These are phyloP conservation scores for Felis chaus DNA, from an alignment of 2,113 vertebrate genomes.

Conservation along the genomic window DNA sequence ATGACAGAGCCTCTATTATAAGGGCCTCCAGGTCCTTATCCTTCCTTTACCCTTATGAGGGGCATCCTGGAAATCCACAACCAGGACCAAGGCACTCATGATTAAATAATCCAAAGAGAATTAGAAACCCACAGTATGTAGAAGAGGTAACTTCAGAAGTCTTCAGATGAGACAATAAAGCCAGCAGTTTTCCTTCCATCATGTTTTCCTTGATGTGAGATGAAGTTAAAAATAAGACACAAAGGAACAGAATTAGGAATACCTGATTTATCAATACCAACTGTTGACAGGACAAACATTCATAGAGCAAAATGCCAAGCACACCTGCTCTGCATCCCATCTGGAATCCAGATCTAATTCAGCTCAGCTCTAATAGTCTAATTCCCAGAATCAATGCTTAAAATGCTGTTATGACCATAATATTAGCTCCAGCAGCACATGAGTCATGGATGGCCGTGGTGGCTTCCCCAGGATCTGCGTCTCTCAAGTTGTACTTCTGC, in stretches of 20 bases:
- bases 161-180: background rate
- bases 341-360: background rate
- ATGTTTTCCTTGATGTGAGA: background rate
- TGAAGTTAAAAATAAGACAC: background rate
- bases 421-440: background rate
- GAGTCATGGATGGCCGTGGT: background rate
- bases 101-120: background rate
- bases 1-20: background rate
- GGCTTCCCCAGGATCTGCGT: background rate
- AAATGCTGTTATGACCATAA: background rate
- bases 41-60: background rate
- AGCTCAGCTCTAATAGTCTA: background rate
- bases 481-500: background rate
- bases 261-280: background rate
- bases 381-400: background rate
- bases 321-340: background rate
- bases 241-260: background rate
- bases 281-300: background rate
- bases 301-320: background rate
- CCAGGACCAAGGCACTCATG: background rate
- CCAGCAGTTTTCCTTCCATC: background rate
- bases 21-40: background rate
- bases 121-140: background rate
- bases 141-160: background rate
- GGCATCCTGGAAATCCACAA: background rate